These are phyloP conservation scores for Antitype chi DNA, from an alignment of 2,888 invertebrate species.

Conservation along the genomic window DNA sequence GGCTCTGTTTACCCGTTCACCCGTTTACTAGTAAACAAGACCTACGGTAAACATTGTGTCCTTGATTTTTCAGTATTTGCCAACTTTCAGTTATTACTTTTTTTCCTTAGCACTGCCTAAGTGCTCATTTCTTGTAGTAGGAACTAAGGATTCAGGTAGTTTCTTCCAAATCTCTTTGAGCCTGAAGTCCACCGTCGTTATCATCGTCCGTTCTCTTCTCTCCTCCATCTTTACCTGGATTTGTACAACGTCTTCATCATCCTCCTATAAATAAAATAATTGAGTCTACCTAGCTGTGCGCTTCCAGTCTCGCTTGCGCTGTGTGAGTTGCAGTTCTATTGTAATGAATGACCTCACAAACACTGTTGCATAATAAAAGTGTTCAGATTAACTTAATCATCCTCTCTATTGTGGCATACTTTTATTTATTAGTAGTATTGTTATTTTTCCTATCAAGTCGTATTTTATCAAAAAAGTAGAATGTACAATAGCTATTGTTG, in stretches of 20 bases:
- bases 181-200: background rate
- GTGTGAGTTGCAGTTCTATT: conserved; percentile 23
- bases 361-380: conserved; percentile 35
- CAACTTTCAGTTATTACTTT: background rate
- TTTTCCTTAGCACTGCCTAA: background rate
- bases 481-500: conserved; percentile 34
- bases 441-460: conserved; percentile 36
- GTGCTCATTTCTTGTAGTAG: background rate
- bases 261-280: background rate
- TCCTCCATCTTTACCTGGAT: background rate
- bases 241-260: background rate
- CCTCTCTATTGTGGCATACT: conserved; percentile 25
- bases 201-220: too few relatives aligned
- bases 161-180: background rate
- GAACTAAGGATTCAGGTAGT: background rate
- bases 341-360: conserved; percentile 27
- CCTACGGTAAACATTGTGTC: background rate
- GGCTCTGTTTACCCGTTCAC: conserved; percentile 16
- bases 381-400: conserved; percentile 30
- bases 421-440: conserved; percentile 33
- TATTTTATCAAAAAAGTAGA: conserved; percentile 14
- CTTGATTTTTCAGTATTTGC: background rate
- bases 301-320: conserved; percentile 33
- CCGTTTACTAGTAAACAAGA: background rate
- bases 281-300: background rate